phyloP scores from a whole-genome alignment of 1,140 invertebrate genomes.

The Oppia nitens region DNA sequence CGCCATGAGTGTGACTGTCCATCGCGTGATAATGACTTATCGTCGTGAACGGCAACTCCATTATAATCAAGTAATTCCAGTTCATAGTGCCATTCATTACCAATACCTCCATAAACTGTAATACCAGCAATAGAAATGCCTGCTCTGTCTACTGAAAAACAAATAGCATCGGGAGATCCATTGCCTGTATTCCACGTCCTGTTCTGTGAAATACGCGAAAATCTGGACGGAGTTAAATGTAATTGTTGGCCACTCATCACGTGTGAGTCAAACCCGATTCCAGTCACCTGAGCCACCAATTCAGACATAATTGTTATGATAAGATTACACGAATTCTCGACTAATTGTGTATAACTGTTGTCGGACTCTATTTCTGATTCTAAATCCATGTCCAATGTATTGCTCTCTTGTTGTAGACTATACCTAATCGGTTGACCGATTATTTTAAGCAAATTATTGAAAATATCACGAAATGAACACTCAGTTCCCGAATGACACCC shows the following conservation, averaged over 20 bases:
- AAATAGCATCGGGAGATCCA: conserved; percentile 88
- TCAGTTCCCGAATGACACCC: conserved; percentile 22
- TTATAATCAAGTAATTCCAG: conserved; percentile 61
- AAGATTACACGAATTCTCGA: conserved; percentile 68
- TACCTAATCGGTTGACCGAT: conserved; percentile 56
- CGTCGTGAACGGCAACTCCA: neutral
- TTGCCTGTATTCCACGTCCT: conserved; percentile 92
- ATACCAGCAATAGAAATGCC: conserved; percentile 77
- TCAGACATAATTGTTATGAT: conserved; percentile 69
- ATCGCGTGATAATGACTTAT: neutral
- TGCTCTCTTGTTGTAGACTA: conserved; percentile 34
- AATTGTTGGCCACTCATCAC: neutral
- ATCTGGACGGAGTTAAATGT: conserved; percentile 66
- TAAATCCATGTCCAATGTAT: neutral
- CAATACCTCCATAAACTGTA: conserved; percentile 71
- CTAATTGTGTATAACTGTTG: conserved; percentile 41
- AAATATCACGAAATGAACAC: conserved; percentile 66
- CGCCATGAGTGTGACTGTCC: conserved; percentile 41
- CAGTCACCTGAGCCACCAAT: conserved; percentile 53
- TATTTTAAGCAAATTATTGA: conserved; percentile 62
- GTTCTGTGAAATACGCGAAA: conserved; percentile 67
- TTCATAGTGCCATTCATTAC: conserved; percentile 54
- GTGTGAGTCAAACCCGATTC: conserved; percentile 21
- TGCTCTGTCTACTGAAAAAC: conserved; percentile 73
- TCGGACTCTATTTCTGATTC: conserved; percentile 28